A percentile compares a stretch with the other conserved stretches of the same genome.
phyloP scores from a whole-genome alignment of 30 jellyfish, hydroid and myxozoan genomes.

The Sanderia malayensis region DNA sequence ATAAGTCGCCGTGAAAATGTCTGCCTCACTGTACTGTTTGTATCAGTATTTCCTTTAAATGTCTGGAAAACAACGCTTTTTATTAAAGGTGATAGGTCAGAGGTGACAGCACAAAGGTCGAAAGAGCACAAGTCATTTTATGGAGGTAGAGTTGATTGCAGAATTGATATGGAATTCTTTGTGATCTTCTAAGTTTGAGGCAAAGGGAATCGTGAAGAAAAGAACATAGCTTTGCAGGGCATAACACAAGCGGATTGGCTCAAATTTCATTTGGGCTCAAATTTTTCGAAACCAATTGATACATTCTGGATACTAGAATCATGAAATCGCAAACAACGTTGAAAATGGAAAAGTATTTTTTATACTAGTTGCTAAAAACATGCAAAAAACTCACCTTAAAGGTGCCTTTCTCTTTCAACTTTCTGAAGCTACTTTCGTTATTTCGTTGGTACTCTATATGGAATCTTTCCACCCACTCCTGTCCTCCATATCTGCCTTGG shows the following conservation, averaged over 20 bases:
- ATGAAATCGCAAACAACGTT: neutral
- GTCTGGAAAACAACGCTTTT: slow-evolving; percentile 5
- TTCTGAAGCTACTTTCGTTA: slow-evolving; percentile 53
- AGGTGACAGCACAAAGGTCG: neutral
- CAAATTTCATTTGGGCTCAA: neutral
- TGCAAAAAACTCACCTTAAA: slow-evolving; percentile 73
- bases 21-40: slow-evolving; percentile 46
- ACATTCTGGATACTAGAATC: neutral
- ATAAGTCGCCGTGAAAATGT: slow-evolving; percentile 47
- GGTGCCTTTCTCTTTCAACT: slow-evolving; percentile 55
- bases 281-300: neutral
- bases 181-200: neutral
- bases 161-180: neutral
- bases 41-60: slow-evolving; percentile 61
- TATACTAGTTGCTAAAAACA: neutral
- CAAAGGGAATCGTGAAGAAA: neutral
- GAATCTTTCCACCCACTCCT: slow-evolving; percentile 73
- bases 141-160: neutral
- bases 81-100: neutral
- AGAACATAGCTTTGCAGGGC: too few species aligned
- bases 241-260: too few species aligned
- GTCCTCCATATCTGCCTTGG: slow-evolving; percentile 74
- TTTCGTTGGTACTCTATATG: slow-evolving; percentile 63
- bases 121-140: too few species aligned
- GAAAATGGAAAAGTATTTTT: neutral